Percentiles rank a stretch among this genome's conserved stretches.
Conservation (phyloP, 1,140 invertebrate species). For the Dreissena rostriformis region DNA sequence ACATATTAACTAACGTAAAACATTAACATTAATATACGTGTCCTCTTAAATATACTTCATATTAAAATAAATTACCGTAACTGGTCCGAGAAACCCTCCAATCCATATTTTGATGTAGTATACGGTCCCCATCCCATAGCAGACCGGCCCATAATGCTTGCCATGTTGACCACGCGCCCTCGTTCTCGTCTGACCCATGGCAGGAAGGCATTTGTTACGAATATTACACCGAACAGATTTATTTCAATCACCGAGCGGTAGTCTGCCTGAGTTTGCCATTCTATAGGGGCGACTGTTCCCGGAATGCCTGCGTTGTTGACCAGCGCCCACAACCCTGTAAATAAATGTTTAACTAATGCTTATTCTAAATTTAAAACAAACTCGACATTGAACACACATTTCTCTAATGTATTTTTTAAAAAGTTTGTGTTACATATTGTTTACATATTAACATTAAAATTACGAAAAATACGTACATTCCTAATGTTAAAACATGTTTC, state of each 20-base stretch:
- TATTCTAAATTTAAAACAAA: too few relatives aligned
- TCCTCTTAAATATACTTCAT: not conserved
- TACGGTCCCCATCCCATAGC: constrained; percentile 55
- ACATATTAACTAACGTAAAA: not conserved
- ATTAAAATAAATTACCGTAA: constrained; percentile 13
- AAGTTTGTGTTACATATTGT: too few relatives aligned
- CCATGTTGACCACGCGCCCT: constrained; percentile 67
- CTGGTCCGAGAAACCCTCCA: constrained; percentile 64
- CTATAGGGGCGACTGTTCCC: constrained; percentile 44
- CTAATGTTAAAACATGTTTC: too few relatives aligned
- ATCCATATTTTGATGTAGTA: constrained; percentile 65
- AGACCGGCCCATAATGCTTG: constrained; percentile 61
- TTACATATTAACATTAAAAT: too few relatives aligned
- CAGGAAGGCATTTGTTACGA: constrained; percentile 64
- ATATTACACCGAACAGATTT: constrained; percentile 64
- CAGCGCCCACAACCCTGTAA: constrained; percentile 67
- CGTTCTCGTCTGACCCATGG: constrained; percentile 60
- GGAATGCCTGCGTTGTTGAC: constrained; percentile 69
- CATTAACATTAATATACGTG: not conserved
- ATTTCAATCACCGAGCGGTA: constrained; percentile 48
- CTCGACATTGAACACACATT: too few relatives aligned
- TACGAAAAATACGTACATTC: too few relatives aligned
- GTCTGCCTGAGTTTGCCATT: constrained; percentile 61
- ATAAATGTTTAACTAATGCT: not conserved
- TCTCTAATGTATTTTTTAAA: too few relatives aligned